Evolutionary conservation across 1,140 invertebrate genomes (phyloP), one percentile per base, ranked within the genome.

Genomic region (Trachymyrmex cornetzi): DNA sequence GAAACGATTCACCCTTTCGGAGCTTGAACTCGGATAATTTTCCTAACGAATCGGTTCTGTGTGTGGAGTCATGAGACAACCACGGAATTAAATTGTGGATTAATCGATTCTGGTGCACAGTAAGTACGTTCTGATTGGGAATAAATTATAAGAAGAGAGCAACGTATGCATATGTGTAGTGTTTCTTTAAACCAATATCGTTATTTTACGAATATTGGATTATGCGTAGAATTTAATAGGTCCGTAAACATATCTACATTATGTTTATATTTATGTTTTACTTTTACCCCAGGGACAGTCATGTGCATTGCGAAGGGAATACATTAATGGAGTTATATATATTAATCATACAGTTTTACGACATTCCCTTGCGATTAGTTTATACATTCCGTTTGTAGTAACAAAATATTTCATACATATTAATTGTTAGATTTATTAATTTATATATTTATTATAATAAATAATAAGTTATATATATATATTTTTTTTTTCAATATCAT

Each of bases 11-110:
- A 88, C 86, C 90, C 92, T 93, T 91, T 92, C 92, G 91, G 88
- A 92, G 90, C 88, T 86, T 75, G 38, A 67, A 88, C 88, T 86
- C 81, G 89, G 91, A 93, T 94, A 93, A 94, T 93, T 94, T 92
- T 90, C 90, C 91, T 91, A 93, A 94, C 93, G 91, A 93, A 92
- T 93, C 69, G 89, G 89, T 89, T 88, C 86, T 86, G 87, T 80
- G 30, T 71, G 22, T n/a, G 57, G 3, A 59, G 22, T 75, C 12
- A 24, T 14, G 7, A 44, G 24, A 19, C 34, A 24, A 86, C 14
- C 50, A 50, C 12, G 84, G 91, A 92, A 93, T 93, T 93, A 93
- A 93, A 93, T 92, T 87, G 87, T 87, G 89, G 89, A 91, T 91
- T 92, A 91, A 93, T 93, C 92, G 92, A 90, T 91, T 93, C 89